Conservation (phyloP, 1,140 invertebrate species). For the Hermetia illucens region DNA sequence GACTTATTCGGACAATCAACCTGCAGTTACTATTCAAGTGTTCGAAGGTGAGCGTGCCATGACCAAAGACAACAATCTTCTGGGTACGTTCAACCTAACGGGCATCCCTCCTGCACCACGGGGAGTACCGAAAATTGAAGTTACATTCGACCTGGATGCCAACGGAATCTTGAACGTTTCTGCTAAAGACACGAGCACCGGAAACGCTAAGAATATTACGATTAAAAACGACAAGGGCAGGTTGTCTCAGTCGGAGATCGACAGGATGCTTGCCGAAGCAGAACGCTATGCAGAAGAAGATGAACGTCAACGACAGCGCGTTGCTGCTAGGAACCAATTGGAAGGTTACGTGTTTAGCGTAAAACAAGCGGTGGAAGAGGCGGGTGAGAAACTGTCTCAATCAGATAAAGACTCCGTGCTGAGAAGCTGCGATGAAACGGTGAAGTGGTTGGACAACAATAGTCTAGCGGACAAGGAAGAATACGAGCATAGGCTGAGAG, state of each 20-base stretch:
- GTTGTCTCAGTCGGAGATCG: conserved; percentile 80
- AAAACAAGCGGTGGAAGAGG: conserved; percentile 43
- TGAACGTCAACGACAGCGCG: conserved; percentile 45
- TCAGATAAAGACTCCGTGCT: conserved; percentile 9
- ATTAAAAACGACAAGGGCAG: conserved; percentile 91
- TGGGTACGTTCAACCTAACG: conserved; percentile 65
- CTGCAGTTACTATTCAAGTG: conserved; percentile 63
- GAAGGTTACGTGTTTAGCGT: conserved; percentile 72
- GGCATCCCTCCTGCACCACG: conserved; percentile 57
- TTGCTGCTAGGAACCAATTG: conserved; percentile 62
- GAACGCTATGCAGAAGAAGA: conserved; percentile 56
- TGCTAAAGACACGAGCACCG: conserved; percentile 62
- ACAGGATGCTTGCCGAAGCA: conserved; percentile 75
- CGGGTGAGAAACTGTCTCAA: conserved; percentile 16
- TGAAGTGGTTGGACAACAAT: conserved; percentile 43
- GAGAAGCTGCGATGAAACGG: conserved; percentile 26
- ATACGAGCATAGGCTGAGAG: conserved; percentile 40
- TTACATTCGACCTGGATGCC: conserved; percentile 65
- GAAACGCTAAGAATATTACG: conserved; percentile 60
- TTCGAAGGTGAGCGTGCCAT: conserved; percentile 57
- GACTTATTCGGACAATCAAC: conserved; percentile 51
- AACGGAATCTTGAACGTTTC: conserved; percentile 70
- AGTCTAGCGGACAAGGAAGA: conserved; percentile 43
- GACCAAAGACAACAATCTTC: conserved; percentile 64
- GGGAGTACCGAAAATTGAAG: conserved; percentile 43